A percentile compares a stretch with the other conserved stretches of the same genome.
These are phyloP conservation scores for Metopolophium dirhodum DNA, from an alignment of 1,140 invertebrate genomes.

Conservation along the genomic window DNA sequence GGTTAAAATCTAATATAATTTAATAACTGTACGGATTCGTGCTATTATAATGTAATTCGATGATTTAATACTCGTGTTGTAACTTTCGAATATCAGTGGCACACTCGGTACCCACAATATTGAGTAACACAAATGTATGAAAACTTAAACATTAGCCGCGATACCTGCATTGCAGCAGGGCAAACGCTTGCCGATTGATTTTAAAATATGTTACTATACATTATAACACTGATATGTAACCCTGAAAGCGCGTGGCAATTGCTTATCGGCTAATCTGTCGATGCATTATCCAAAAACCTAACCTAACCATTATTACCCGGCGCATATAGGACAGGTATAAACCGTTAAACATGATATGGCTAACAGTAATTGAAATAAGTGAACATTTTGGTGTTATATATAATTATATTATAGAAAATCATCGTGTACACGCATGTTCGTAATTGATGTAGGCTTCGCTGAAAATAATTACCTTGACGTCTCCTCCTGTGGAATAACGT, in stretches of 20 bases:
- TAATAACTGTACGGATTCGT: background rate
- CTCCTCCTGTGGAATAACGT: background rate
- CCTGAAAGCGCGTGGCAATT: background rate
- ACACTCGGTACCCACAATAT: background rate
- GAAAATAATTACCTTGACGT: constrained; percentile 9
- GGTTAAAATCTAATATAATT: background rate
- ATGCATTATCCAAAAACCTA: background rate
- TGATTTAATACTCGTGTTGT: background rate
- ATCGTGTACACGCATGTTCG: background rate
- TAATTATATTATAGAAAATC: too few species aligned
- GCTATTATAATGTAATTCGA: background rate
- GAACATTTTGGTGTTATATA: background rate
- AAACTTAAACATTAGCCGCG: background rate
- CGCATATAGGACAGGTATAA: too few species aligned
- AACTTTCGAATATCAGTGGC: background rate
- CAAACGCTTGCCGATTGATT: background rate
- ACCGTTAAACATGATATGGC: background rate
- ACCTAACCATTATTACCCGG: background rate
- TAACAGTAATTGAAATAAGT: background rate
- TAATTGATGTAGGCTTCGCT: background rate
- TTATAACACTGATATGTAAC: background rate
- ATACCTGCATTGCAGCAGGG: background rate
- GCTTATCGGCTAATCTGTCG: background rate
- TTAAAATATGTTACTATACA: background rate
- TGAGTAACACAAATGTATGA: background rate